Base-by-base conservation (phyloP, 1,140 invertebrate genomes). In the Neodiprion pinetum region DNA sequence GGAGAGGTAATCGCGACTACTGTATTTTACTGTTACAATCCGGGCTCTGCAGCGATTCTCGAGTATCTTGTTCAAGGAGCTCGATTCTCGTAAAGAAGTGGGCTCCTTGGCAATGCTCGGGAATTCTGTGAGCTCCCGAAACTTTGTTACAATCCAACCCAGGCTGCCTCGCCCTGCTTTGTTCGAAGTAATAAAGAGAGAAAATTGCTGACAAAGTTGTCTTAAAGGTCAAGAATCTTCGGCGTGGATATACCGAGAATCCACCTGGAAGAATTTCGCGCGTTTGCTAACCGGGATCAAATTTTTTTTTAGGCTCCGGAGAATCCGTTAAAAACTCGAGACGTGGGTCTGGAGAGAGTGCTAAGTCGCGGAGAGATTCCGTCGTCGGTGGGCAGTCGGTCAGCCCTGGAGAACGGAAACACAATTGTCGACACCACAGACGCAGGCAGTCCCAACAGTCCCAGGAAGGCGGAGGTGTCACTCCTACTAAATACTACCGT, bases 281-380 rank as follows among this genome's bases (percentile, higher is more conserved):
- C 11, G 53, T 61, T 61, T 61, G n/a, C n/a, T 61, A 12, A 61
- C 4, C n/a, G 53, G 5, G 11, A 17, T 5, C n/a, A 61, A 40
- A 40, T 40, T 66, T 11, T 53, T 17, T 78, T 68, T 0, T 73
- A 87, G 88, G 83, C 17, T 89, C 88, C 0, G 85, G 83, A 3
- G 88, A 89, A 53, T 89, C 86, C 7, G 71, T 74, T 12, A 84
- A 77, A 74, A 84, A 80, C 14, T 89, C 87, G 0, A 78, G 92
- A 65, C 88, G 93, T 53, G 92, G 91, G 1, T 93, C 92, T 14
- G 90, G 91, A 0, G 93, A 93, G 78, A 93, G 92, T 76, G 89
- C 81, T 21, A 92, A 90, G 75, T 89, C 90, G 28, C 88, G 94
- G 53, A 88, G 94, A 74, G 94, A 95, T 83, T 95, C 86, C 90